These are phyloP conservation scores for Pseudachorutes palmiensis DNA, from an alignment of 1,140 invertebrate genomes.

Conservation along the genomic window DNA sequence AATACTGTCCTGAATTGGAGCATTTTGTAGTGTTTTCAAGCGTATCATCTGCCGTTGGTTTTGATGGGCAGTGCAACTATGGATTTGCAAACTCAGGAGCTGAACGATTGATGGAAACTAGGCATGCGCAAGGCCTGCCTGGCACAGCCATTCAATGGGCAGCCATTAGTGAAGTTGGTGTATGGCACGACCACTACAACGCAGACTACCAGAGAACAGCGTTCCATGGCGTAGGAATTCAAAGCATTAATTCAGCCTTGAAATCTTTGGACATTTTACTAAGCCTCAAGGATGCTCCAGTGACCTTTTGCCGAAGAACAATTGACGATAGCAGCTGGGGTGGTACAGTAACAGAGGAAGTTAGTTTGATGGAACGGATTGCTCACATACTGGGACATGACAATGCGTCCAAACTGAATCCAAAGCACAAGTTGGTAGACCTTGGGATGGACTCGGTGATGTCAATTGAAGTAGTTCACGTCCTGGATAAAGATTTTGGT, in stretches of 20 bases:
- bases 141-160: slow-evolving; percentile 57
- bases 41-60: slow-evolving; percentile 52
- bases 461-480: slow-evolving; percentile 97
- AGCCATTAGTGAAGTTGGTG: slow-evolving; percentile 54
- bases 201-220: slow-evolving; percentile 33
- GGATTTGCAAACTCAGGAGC: slow-evolving; percentile 54
- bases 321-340: neutral
- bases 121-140: slow-evolving; percentile 44
- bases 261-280: slow-evolving; percentile 3
- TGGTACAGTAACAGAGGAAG: neutral
- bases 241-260: slow-evolving; percentile 43
- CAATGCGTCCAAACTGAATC: slow-evolving; percentile 48
- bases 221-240: slow-evolving; percentile 47
- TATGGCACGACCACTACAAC: slow-evolving; percentile 46
- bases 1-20: slow-evolving; percentile 43
- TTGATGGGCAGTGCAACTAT: slow-evolving; percentile 54
- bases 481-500: slow-evolving; percentile 54
- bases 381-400: slow-evolving; percentile 30
- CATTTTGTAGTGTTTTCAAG: slow-evolving; percentile 53
- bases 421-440: slow-evolving; percentile 68
- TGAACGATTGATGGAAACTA: slow-evolving; percentile 52
- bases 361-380: slow-evolving; percentile 43
- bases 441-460: slow-evolving; percentile 95
- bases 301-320: slow-evolving; percentile 43
- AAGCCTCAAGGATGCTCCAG: slow-evolving; percentile 12